A percentile compares a stretch with the other conserved stretches of the same genome.
These are phyloP conservation scores for Perithous albicinctus DNA, from an alignment of 2,888 invertebrate species.

Conservation along the genomic window DNA sequence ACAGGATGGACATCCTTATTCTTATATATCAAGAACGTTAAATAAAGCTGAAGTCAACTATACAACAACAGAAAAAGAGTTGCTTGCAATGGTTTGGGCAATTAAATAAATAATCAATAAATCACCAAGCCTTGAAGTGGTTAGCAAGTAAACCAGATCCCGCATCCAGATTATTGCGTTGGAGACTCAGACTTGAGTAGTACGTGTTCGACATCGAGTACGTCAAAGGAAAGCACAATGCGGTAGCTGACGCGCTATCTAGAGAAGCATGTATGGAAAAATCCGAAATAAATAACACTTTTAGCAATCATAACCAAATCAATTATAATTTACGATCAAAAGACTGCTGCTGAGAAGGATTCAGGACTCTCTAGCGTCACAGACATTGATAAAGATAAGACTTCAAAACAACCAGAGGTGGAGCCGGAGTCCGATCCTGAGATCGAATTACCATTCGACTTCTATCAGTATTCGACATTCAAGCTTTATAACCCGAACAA, in stretches of 20 bases:
- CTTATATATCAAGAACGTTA: conserved; percentile 76
- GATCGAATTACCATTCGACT: conserved; percentile 35
- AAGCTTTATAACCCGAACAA: conserved; percentile 43
- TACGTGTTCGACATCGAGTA: conserved; percentile 76
- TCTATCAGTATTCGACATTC: conserved; percentile 40
- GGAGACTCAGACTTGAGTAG: conserved; percentile 73
- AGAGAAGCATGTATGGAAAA: conserved; percentile 74
- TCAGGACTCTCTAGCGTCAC: neutral
- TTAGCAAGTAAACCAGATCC: conserved; percentile 58
- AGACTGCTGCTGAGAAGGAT: neutral
- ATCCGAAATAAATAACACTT: conserved; percentile 72
- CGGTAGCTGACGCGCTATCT: conserved; percentile 76
- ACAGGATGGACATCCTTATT: conserved; percentile 79
- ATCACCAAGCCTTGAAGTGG: conserved; percentile 78
- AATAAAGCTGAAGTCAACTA: conserved; percentile 63
- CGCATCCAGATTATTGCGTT: conserved; percentile 35
- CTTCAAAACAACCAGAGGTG: neutral
- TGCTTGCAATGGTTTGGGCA: conserved; percentile 69
- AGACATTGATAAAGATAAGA: too few relatives aligned
- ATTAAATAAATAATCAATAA: conserved; percentile 71
- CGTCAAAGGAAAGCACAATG: conserved; percentile 73
- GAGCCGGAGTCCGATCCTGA: conserved; percentile 26
- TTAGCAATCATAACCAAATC: too few relatives aligned
- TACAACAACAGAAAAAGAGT: too few relatives aligned
- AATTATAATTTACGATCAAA: conserved; percentile 33